Conservation (phyloP, 2,113 vertebrate genomes). For the Uropsilus gracilis region DNA sequence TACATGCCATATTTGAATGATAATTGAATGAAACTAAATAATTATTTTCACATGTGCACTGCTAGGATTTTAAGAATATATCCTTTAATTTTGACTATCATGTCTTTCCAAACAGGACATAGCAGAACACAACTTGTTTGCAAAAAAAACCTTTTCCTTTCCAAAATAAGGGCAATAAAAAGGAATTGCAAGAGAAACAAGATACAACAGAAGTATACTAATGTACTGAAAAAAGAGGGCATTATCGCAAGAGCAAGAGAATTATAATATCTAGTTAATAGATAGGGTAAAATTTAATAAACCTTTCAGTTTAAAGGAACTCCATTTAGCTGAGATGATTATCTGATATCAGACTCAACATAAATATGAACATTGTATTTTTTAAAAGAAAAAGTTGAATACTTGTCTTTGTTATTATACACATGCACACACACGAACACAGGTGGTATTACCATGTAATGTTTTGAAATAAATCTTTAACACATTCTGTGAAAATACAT, state of each 20-base stretch:
- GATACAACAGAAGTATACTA: not conserved
- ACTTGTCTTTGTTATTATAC: not conserved
- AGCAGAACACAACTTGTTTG: not conserved
- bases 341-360: not conserved
- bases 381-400: not conserved
- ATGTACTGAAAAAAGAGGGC: not conserved
- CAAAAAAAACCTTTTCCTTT: not conserved
- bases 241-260: not conserved
- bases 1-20: slow-evolving; percentile 88
- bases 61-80: slow-evolving; percentile 69
- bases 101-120: not conserved
- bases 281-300: not conserved
- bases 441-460: not conserved
- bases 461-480: slow-evolving; percentile 60
- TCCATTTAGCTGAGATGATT: not conserved
- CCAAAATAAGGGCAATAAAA: not conserved
- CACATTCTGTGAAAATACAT: slow-evolving; percentile 54
- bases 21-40: slow-evolving; percentile 86
- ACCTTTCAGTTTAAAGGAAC: not conserved
- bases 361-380: not conserved
- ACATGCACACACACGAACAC: not conserved
- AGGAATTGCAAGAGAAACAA: not conserved
- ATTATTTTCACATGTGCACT: slow-evolving; percentile 75
- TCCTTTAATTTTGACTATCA: not conserved
- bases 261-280: not conserved